Conservation (phyloP, 2,888 invertebrate species). For the Eilema caniola region DNA sequence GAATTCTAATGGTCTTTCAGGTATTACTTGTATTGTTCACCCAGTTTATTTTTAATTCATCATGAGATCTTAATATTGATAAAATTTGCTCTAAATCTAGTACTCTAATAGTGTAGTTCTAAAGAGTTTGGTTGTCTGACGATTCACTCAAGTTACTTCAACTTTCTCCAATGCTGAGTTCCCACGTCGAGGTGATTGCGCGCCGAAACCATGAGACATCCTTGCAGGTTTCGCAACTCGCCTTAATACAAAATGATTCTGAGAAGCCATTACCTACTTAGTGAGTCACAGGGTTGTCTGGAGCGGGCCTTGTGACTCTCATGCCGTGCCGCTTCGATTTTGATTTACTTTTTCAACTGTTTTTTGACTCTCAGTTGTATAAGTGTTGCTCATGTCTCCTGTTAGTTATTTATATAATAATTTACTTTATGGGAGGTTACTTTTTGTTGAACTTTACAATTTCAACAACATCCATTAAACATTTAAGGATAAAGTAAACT, state of each 20-base stretch:
- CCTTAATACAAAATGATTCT: constrained; percentile 65
- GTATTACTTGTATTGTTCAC: not conserved
- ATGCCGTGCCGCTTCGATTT: constrained; percentile 50
- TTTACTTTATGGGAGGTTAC: not conserved
- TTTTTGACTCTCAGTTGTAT: constrained; percentile 34
- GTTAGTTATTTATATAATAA: constrained; percentile 1
- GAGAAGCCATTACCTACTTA: constrained; percentile 73
- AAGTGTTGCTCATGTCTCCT: constrained; percentile 11
- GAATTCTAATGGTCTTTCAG: not conserved
- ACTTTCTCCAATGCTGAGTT: constrained; percentile 57
- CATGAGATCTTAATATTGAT: not conserved
- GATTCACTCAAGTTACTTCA: constrained; percentile 27
- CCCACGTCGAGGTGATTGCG: constrained; percentile 55
- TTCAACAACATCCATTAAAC: not conserved
- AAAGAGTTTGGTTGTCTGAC: not conserved
- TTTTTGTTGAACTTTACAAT: constrained; percentile 1
- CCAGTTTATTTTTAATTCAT: not conserved
- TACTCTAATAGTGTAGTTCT: not conserved
- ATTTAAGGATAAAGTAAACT: constrained; percentile 1
- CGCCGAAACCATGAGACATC: constrained; percentile 61
- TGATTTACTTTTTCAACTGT: constrained; percentile 49
- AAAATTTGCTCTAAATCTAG: not conserved
- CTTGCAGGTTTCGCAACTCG: constrained; percentile 72
- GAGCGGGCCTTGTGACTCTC: constrained; percentile 68
- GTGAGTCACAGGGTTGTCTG: constrained; percentile 57